These are phyloP conservation scores for Rapana venosa DNA, from an alignment of 2,888 invertebrate species.

Conservation along the genomic window DNA sequence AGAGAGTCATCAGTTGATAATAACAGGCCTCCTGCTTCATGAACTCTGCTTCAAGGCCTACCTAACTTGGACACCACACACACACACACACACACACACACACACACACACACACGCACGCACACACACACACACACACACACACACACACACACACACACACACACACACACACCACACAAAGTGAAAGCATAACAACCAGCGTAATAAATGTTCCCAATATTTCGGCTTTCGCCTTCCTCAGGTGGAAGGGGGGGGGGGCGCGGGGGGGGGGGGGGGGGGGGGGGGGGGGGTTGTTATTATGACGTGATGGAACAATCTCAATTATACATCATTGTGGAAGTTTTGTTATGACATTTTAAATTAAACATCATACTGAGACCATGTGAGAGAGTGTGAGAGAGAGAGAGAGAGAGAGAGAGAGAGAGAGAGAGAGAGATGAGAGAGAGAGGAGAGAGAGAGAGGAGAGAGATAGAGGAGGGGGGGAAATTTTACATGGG, in stretches of 20 bases:
- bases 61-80: neutral
- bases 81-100: neutral
- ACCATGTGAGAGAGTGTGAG: neutral
- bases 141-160: neutral
- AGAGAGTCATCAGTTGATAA: no score
- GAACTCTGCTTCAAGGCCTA: neutral
- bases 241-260: no score
- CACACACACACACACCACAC: neutral
- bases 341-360: no score
- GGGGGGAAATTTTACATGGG: no score
- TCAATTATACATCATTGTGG: no score
- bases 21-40: no score
- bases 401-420: constrained; percentile 27
- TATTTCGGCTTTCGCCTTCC: neutral
- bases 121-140: neutral
- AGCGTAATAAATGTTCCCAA: no score
- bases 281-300: no score
- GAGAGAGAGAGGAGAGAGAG: neutral
- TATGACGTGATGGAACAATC: neutral
- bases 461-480: no score
- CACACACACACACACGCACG: neutral
- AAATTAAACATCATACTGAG: neutral
- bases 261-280: no score
- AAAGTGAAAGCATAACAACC: no score
- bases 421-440: constrained; percentile 25